Conservation (phyloP, 1,140 invertebrate species). For the Drosophila triauraria region DNA sequence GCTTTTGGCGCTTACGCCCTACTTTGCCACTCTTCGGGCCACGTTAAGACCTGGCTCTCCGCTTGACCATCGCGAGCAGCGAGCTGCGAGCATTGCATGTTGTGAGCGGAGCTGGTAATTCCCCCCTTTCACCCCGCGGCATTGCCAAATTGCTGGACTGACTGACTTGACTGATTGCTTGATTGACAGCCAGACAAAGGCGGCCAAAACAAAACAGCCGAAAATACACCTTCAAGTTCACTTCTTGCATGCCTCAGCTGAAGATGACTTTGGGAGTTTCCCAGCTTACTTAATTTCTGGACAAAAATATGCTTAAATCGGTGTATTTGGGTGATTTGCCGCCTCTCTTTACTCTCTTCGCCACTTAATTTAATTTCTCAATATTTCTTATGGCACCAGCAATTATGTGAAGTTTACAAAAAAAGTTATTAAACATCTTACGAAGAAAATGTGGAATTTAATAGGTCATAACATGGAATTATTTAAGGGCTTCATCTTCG, state of each 20-base stretch:
- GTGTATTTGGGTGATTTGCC: not conserved
- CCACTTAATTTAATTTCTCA: not conserved
- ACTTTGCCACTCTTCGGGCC: constrained; percentile 36
- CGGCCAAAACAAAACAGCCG: constrained; percentile 35
- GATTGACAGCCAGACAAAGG: constrained; percentile 27
- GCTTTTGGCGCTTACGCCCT: constrained; percentile 59
- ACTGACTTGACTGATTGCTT: constrained; percentile 26
- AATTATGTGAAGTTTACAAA: not conserved
- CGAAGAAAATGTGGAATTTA: not conserved
- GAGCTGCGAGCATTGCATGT: constrained; percentile 40
- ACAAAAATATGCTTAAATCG: constrained; percentile 10
- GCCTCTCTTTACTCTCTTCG: no score
- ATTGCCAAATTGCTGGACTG: constrained; percentile 46
- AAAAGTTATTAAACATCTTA: not conserved
- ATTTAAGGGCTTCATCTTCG: not conserved
- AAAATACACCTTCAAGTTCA: constrained; percentile 46
- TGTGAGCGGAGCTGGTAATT: constrained; percentile 13
- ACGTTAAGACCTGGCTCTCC: constrained; percentile 20
- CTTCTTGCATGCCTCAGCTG: constrained; percentile 30
- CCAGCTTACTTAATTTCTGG: not conserved
- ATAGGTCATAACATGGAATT: no score
- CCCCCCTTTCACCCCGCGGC: constrained; percentile 8
- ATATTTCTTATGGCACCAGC: not conserved
- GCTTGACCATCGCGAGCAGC: constrained; percentile 28
- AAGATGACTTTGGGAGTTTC: constrained; percentile 35